Evolutionary conservation across 2,888 invertebrate species (phyloP).

Genomic region (Leptinotarsa rubiginosa): DNA sequence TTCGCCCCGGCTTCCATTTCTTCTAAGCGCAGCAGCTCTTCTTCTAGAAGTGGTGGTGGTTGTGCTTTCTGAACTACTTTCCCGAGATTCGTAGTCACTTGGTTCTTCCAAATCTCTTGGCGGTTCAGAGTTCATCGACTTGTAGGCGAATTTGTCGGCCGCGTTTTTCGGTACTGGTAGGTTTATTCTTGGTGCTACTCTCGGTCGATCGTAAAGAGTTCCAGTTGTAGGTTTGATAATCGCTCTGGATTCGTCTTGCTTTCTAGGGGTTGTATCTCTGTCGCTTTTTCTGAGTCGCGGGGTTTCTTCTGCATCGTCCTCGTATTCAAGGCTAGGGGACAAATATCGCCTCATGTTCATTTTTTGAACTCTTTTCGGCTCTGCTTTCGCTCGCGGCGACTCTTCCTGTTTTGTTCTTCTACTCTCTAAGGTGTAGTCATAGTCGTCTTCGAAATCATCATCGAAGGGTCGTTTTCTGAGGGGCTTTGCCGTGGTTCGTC

Average conservation of each 20-base stretch:
- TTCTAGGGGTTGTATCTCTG: constrained; percentile 23
- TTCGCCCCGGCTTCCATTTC: background rate
- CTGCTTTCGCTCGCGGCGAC: background rate
- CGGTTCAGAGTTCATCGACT: constrained; percentile 66
- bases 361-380: background rate
- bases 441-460: constrained; percentile 31
- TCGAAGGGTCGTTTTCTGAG: constrained; percentile 14
- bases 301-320: constrained; percentile 53
- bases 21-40: background rate
- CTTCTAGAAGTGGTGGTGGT: constrained; percentile 45
- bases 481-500: background rate
- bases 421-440: constrained; percentile 19
- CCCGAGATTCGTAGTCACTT: constrained; percentile 71
- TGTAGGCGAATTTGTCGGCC: constrained; percentile 79
- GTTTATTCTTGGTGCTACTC: constrained; percentile 82
- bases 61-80: constrained; percentile 39
- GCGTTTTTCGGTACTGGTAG: constrained; percentile 84
- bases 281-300: constrained; percentile 49
- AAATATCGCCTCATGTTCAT: constrained; percentile 7
- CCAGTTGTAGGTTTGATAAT: constrained; percentile 75
- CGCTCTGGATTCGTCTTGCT: constrained; percentile 51
- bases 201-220: constrained; percentile 79
- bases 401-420: constrained; percentile 54
- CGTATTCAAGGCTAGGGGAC: constrained; percentile 58
- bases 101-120: constrained; percentile 53